Evolutionary conservation across 2,113 vertebrate species (phyloP), one percentile per base, ranked within the genome.

Genomic region (Amia ocellicauda): DNA sequence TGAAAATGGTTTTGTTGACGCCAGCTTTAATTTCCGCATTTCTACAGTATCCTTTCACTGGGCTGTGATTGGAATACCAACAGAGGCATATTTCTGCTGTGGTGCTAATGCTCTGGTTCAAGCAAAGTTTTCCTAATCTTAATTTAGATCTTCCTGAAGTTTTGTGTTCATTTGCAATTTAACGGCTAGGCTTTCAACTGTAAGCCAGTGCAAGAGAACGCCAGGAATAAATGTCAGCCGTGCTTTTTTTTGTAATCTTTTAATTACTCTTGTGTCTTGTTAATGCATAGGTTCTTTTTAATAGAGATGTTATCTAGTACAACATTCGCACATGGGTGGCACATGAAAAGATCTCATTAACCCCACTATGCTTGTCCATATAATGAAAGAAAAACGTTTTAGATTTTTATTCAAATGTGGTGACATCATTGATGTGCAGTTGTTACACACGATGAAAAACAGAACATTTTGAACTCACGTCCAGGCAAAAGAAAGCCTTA

Each of bases 61-160:
- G 31, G 19, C 20, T n/a, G 9, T 23, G 9, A 43, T 43, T 51
- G 29, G 62, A 29, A 45, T 58, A 59, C 59, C 56, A 50, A 41
- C 27, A 14, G 22, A 27, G 11, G 29, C 31, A 66, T 59, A 56
- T 59, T 24, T 36, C 47, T 26, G 56, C 49, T 28, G 58, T 66
- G 22, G 52, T 16, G 10, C 64, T 58, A 41, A 50, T 51, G 55
- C 22, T 58, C 56, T 27, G 22, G 31, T 51, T 52, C 43, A 58
- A 29, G 10, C 28, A 27, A 57, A 29, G 47, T 66, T 66, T 58
- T 51, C 64, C 52, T 52, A 59, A 66, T 66, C 64, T 66, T 66
- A 66, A 59, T 66, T 66, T 57, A 66, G 28, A 66, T 66, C 64
- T 66, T 31, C 22, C 28, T 45, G 45, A 66, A 49, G 28, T 42